A percentile compares a stretch with the other conserved stretches of the same genome.
Evolutionary conservation across 2,113 vertebrate species (phyloP).

Genomic region (Nansenia antarctica): DNA sequence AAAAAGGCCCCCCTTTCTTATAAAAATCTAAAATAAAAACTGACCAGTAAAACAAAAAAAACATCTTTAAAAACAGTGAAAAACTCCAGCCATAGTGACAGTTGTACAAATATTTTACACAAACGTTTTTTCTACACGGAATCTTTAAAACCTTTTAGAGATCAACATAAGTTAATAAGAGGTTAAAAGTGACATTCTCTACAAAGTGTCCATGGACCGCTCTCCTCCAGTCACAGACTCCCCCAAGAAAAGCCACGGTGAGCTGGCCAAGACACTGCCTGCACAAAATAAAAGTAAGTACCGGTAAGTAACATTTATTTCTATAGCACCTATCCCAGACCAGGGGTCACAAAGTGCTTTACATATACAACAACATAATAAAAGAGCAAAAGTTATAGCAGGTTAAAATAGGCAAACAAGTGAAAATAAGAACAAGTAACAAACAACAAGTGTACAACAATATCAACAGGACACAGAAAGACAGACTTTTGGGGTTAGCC

Average conservation of each 20-base stretch:
- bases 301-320: too few relatives aligned
- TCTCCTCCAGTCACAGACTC: slow-evolving; percentile 53
- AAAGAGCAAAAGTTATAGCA: too few relatives aligned
- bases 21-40: slow-evolving; percentile 72
- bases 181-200: slow-evolving; percentile 73
- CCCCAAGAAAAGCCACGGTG: slow-evolving; percentile 47
- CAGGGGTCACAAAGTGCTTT: too few relatives aligned
- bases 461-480: too few relatives aligned
- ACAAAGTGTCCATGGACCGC: slow-evolving; percentile 70
- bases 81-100: slow-evolving; percentile 81
- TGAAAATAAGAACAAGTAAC: too few relatives aligned
- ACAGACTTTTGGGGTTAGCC: too few relatives aligned
- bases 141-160: slow-evolving; percentile 84
- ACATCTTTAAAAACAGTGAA: slow-evolving; percentile 63
- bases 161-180: slow-evolving; percentile 81
- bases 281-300: slow-evolving; percentile 17
- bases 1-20: slow-evolving; percentile 74
- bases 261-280: slow-evolving; percentile 37
- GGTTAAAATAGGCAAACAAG: too few relatives aligned
- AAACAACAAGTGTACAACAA: too few relatives aligned
- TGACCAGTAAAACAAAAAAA: slow-evolving; percentile 83
- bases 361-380: not conserved
- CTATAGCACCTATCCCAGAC: too few relatives aligned
- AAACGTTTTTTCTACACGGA: slow-evolving; percentile 75
- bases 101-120: slow-evolving; percentile 89